These are phyloP conservation scores for Elanus axillaris DNA, from an alignment of 2,113 vertebrate genomes.

Conservation along the genomic window DNA sequence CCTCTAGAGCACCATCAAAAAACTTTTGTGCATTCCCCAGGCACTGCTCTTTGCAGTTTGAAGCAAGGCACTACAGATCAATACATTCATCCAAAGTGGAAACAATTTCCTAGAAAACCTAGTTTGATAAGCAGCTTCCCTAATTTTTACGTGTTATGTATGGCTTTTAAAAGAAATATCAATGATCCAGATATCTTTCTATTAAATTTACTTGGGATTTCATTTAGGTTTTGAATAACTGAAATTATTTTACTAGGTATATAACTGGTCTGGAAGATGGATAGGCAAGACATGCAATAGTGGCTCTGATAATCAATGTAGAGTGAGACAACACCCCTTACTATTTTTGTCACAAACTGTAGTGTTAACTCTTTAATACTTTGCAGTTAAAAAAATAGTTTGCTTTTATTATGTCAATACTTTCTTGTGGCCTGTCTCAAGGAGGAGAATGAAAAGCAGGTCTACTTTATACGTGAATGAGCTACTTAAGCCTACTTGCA, in stretches of 20 bases:
- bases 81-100: neutral
- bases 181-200: neutral
- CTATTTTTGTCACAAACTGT: neutral
- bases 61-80: conserved; percentile 16
- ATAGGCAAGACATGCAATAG: neutral
- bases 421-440: neutral
- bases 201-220: neutral
- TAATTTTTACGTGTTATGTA: neutral
- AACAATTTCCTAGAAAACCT: conserved; percentile 29
- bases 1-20: neutral
- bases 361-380: neutral
- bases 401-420: neutral
- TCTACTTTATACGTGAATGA: neutral
- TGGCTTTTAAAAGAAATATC: neutral
- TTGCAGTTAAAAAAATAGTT: neutral
- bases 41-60: neutral
- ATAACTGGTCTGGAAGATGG: neutral
- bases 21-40: neutral
- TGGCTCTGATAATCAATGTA: neutral
- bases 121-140: neutral
- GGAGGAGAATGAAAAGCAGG: neutral
- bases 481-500: neutral
- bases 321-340: neutral
- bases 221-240: neutral
- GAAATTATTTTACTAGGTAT: neutral